Conservation (phyloP, 1,140 invertebrate species). For the Aphelenchoides besseyi region DNA sequence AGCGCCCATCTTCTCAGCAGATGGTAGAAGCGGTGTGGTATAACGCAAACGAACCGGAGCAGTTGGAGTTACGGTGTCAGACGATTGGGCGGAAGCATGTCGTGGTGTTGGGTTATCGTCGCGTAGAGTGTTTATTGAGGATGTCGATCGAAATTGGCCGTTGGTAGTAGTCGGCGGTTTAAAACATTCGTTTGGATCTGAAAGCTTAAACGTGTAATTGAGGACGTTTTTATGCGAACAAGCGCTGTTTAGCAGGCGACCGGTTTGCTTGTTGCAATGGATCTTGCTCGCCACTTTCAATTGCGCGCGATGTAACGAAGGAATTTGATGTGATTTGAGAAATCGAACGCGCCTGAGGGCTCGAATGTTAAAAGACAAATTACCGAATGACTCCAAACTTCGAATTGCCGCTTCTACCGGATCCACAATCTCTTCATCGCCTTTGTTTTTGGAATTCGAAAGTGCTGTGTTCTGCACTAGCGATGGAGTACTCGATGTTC, state of each 20-base stretch:
- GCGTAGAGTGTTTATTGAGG: too few relatives aligned
- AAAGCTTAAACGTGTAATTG: background rate
- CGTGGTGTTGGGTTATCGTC: too few relatives aligned
- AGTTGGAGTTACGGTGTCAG: background rate
- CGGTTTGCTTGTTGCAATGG: background rate
- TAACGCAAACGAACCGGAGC: background rate
- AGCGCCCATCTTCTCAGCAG: background rate
- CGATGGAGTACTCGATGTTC: background rate
- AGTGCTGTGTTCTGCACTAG: background rate
- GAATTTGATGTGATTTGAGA: conserved; percentile 4
- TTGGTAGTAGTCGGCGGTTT: background rate
- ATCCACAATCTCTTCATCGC: conserved; percentile 25
- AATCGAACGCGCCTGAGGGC: background rate
- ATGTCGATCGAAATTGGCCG: too few relatives aligned
- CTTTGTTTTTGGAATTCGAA: background rate
- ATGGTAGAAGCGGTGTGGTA: background rate
- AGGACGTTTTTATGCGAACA: background rate
- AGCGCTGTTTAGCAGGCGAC: background rate
- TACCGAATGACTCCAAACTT: conserved; percentile 41
- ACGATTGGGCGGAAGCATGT: background rate
- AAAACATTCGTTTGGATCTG: conserved; percentile 9
- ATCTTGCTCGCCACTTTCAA: background rate
- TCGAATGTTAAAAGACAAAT: conserved; percentile 12
- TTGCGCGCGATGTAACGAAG: background rate
- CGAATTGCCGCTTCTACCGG: conserved; percentile 45